phyloP scores from a whole-genome alignment of 2,888 invertebrate species.

The Acrobasis suavella region DNA sequence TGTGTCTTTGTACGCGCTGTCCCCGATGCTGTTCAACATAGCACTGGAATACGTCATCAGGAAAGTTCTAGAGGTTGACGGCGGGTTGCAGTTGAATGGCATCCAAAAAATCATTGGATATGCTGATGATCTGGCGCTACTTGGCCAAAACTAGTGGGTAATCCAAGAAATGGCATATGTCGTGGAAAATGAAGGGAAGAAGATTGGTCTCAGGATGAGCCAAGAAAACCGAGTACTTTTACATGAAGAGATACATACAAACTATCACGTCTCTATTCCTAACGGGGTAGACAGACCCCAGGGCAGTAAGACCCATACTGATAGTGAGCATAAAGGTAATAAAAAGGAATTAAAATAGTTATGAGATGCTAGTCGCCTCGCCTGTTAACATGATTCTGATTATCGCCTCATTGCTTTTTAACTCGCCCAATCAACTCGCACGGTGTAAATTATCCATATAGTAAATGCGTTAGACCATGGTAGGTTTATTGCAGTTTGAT shows the following conservation, averaged over 20 bases:
- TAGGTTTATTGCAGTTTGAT: slow-evolving; percentile 1
- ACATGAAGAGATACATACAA: no score
- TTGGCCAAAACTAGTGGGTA: slow-evolving; percentile 1
- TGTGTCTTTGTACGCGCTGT: no score
- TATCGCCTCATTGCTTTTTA: no score
- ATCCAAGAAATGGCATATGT: slow-evolving; percentile 2
- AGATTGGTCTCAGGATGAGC: slow-evolving; percentile 15
- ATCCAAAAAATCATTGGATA: slow-evolving; percentile 16
- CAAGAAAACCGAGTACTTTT: slow-evolving; percentile 19
- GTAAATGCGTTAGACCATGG: not conserved
- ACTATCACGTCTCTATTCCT: no score
- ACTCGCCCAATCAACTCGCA: not conserved
- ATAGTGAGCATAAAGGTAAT: no score
- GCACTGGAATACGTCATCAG: slow-evolving; percentile 18
- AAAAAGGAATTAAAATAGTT: no score
- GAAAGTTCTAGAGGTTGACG: slow-evolving; percentile 9
- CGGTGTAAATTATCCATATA: not conserved
- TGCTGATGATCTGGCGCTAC: slow-evolving; percentile 17
- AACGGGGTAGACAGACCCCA: no score
- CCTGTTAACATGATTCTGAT: no score
- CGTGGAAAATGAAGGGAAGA: not conserved
- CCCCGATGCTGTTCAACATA: slow-evolving; percentile 26
- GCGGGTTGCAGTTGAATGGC: slow-evolving; percentile 14
- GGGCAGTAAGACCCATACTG: no score
- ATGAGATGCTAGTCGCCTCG: no score